These are phyloP conservation scores for Micrastur ruficollis DNA, from an alignment of 2,797 vertebrate species.

Conservation along the genomic window DNA sequence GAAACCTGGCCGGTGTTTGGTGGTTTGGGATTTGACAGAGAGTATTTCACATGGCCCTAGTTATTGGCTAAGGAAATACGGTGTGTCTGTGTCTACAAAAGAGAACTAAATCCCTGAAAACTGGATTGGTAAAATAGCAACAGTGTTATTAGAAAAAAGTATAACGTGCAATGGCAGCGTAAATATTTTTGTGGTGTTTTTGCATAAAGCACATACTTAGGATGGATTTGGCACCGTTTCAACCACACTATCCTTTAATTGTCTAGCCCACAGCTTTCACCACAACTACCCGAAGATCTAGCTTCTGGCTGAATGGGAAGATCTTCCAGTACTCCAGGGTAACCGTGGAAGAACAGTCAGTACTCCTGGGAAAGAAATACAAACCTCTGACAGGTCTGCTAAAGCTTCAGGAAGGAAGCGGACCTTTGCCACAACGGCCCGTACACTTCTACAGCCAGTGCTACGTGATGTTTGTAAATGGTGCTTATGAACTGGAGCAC, in stretches of 20 bases:
- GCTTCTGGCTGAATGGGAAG: not conserved
- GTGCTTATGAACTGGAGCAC: not conserved
- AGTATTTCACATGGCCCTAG: slow-evolving; percentile 48
- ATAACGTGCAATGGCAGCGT: not conserved
- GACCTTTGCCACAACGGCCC: not conserved
- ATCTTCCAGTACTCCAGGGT: not conserved
- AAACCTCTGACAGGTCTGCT: not conserved
- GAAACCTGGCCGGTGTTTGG: slow-evolving; percentile 44
- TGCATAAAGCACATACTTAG: not conserved
- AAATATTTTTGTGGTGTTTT: not conserved
- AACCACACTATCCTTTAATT: not conserved
- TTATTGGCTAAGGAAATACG: slow-evolving; percentile 39
- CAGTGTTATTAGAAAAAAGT: not conserved
- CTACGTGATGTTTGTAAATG: not conserved
- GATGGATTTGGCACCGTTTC: not conserved
- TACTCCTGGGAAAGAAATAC: not conserved
- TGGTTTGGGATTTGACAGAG: slow-evolving; percentile 57
- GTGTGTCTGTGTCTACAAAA: slow-evolving; percentile 4
- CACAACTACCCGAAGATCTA: not conserved
- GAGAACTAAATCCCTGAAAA: slow-evolving; percentile 32
- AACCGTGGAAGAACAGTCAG: not conserved
- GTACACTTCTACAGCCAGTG: not conserved
- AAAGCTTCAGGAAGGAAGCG: not conserved
- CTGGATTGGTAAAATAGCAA: not conserved
- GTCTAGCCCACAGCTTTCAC: not conserved